phyloP scores from a whole-genome alignment of 2,888 invertebrate species.

The Drosophila infuscata region DNA sequence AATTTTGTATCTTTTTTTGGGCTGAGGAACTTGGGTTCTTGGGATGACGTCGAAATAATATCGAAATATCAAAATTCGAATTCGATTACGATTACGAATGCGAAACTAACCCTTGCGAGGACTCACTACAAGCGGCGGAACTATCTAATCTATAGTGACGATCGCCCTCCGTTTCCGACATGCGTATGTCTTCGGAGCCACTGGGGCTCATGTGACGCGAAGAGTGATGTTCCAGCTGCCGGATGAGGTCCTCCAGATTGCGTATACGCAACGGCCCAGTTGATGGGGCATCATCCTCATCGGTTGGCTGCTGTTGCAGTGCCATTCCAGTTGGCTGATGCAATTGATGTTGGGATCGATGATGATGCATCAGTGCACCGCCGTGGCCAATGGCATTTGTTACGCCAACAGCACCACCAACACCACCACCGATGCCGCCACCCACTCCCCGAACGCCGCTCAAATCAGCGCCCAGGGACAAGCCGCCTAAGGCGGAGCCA shows the following conservation, averaged over 20 bases:
- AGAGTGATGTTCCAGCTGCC: conserved; percentile 95
- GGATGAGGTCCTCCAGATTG: conserved; percentile 95
- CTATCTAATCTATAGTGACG: conserved; percentile 94
- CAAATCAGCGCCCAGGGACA: conserved; percentile 77
- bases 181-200: conserved; percentile 94
- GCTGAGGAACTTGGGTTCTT: conserved; percentile 11
- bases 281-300: conserved; percentile 91
- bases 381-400: conserved; percentile 66
- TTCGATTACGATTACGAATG: conserved; percentile 7
- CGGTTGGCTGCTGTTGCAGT: conserved; percentile 86
- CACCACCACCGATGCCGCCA: conserved; percentile 33
- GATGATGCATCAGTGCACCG: conserved; percentile 84
- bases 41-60: conserved; percentile 20
- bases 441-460: conserved; percentile 55
- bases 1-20: conserved; percentile 1
- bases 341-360: conserved; percentile 81
- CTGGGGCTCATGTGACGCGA: conserved; percentile 95
- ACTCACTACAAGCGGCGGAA: conserved; percentile 89
- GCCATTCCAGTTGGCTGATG: conserved; percentile 85
- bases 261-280: conserved; percentile 95
- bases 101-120: conserved; percentile 89
- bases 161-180: conserved; percentile 95
- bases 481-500: conserved; percentile 61
- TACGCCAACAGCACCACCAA: conserved; percentile 38
- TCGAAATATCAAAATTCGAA: conserved; percentile 6